These are phyloP conservation scores for Ophion slaviceki DNA, from an alignment of 2,888 invertebrate genomes.

Conservation along the genomic window DNA sequence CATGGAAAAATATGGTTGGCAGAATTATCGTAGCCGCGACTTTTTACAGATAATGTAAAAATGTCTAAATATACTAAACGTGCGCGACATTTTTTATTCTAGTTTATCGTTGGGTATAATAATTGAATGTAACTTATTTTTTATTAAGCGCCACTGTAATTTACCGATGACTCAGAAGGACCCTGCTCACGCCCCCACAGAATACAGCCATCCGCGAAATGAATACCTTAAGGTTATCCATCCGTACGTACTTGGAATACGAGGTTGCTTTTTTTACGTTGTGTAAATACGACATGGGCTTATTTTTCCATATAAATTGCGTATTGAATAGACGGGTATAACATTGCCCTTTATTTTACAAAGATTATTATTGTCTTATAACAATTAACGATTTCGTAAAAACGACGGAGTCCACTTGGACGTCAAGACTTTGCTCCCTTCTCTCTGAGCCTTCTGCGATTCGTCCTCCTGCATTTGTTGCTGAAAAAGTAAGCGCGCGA, in stretches of 20 bases:
- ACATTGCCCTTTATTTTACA: constrained; percentile 62
- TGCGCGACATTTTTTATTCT: no score
- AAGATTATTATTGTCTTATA: constrained; percentile 43
- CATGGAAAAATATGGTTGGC: no score
- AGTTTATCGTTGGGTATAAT: no score
- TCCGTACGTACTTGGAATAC: not conserved
- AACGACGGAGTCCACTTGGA: constrained; percentile 80
- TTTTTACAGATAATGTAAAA: no score
- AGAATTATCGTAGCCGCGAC: no score
- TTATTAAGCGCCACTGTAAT: no score
- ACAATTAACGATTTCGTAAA: constrained; percentile 73
- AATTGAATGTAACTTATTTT: no score
- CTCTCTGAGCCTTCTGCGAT: constrained; percentile 74
- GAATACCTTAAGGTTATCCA: no score
- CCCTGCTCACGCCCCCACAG: no score
- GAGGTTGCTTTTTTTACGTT: not conserved
- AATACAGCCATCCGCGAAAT: no score
- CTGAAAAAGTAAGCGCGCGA: constrained; percentile 67
- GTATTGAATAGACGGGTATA: constrained; percentile 16
- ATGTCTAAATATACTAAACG: no score
- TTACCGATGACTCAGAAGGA: no score
- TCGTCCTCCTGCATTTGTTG: constrained; percentile 81
- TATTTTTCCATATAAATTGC: not conserved
- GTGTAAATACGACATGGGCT: not conserved
- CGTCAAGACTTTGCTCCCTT: constrained; percentile 71